phyloP scores from a whole-genome alignment of 2,888 invertebrate species.

The Prenolepis imparis region DNA sequence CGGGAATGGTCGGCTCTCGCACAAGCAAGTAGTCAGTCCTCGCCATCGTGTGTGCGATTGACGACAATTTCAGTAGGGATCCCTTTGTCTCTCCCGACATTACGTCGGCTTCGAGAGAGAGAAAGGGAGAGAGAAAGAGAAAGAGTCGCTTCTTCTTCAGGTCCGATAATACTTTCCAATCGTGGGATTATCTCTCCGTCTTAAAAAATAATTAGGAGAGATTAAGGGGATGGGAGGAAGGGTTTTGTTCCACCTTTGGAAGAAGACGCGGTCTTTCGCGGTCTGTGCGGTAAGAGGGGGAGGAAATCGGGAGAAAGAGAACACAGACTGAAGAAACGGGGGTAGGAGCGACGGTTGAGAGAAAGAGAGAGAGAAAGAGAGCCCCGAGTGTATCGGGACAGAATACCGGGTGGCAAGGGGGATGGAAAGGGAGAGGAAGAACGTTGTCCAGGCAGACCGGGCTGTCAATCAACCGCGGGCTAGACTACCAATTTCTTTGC shows the following conservation, averaged over 20 bases:
- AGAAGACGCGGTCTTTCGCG: conserved; percentile 44
- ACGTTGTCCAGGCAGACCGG: conserved; percentile 76
- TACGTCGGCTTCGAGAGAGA: neutral
- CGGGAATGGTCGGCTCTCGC: conserved; percentile 29
- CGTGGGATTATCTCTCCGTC: conserved; percentile 73
- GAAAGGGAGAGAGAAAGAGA: neutral
- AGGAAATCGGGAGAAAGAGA: conserved; percentile 60
- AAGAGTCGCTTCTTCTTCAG: neutral
- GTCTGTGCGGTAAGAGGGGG: conserved; percentile 38
- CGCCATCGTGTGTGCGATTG: conserved; percentile 15
- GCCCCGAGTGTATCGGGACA: conserved; percentile 33
- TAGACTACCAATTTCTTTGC: conserved; percentile 86
- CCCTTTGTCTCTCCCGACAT: conserved; percentile 38
- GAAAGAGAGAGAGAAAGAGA: neutral
- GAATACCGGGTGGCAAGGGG: conserved; percentile 26
- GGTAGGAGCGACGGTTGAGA: conserved; percentile 45
- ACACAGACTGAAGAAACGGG: conserved; percentile 59
- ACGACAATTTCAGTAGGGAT: conserved; percentile 45
- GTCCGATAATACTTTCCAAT: conserved; percentile 66
- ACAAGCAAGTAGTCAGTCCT: neutral
- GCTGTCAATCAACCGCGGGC: conserved; percentile 86
- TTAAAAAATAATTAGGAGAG: conserved; percentile 71
- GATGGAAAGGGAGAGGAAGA: conserved; percentile 55
- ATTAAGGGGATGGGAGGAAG: no score
- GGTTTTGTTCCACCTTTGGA: no score